Conservation (phyloP, 2,113 vertebrate species). For the Vombatus ursinus region DNA sequence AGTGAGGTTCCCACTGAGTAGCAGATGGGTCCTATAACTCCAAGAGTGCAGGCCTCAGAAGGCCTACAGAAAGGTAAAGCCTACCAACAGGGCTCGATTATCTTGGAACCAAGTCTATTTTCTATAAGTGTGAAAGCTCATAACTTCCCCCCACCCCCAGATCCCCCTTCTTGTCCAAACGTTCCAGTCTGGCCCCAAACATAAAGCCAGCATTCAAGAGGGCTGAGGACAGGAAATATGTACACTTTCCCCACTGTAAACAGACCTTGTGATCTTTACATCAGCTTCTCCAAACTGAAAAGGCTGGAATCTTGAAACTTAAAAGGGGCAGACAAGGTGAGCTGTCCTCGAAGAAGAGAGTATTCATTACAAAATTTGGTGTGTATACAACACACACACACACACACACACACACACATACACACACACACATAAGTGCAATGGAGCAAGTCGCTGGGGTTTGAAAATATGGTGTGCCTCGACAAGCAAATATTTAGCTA, state of each 20-base stretch:
- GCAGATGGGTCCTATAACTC: not conserved
- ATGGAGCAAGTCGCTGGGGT: not conserved
- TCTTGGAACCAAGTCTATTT: conserved; percentile 66
- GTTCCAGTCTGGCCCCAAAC: conserved; percentile 56
- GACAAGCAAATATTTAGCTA: conserved; percentile 18
- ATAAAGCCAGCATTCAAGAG: conserved; percentile 62
- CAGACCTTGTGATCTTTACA: conserved; percentile 49
- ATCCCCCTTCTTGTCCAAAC: conserved; percentile 39
- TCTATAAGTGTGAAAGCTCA: conserved; percentile 57
- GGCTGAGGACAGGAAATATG: conserved; percentile 54
- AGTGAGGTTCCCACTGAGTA: not conserved
- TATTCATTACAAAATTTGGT: conserved; percentile 4
- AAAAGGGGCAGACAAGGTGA: conserved; percentile 47
- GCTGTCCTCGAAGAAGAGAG: conserved; percentile 32
- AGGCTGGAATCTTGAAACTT: conserved; percentile 51
- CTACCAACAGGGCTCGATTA: conserved; percentile 47
- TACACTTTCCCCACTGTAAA: conserved; percentile 55
- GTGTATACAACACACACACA: not conserved
- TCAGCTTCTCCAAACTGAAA: conserved; percentile 57
- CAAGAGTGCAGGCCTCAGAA: not conserved
- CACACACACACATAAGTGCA: not conserved
- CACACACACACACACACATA: not conserved
- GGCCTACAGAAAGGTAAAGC: conserved; percentile 25
- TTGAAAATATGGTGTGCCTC: not conserved
- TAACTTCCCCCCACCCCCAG: conserved; percentile 47